Evolutionary conservation across 2,113 vertebrate species (phyloP).

Genomic region (Rhineura floridana): DNA sequence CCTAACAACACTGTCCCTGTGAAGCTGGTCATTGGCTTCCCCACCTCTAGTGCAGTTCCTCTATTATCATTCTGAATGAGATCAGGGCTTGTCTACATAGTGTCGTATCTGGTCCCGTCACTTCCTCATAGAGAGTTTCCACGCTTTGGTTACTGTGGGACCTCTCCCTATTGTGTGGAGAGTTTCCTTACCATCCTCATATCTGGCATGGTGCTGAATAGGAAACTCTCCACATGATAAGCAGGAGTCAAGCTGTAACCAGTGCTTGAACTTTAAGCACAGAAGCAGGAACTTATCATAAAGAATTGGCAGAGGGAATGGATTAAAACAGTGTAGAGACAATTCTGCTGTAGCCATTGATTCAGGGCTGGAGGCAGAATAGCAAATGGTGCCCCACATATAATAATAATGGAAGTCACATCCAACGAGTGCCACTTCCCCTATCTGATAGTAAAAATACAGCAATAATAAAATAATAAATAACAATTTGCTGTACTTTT

Average conservation of each 20-base stretch:
- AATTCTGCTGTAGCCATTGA: neutral
- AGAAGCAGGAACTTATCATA: neutral
- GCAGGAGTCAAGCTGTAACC: neutral
- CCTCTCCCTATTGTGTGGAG: neutral
- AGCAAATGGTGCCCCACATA: too few relatives aligned
- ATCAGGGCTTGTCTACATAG: neutral
- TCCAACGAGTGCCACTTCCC: neutral
- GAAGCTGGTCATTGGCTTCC: constrained; percentile 11
- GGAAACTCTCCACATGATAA: neutral
- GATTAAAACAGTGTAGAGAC: too few relatives aligned
- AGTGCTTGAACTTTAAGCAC: neutral
- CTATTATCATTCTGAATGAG: neutral
- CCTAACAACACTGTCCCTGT: neutral
- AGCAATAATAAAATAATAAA: neutral
- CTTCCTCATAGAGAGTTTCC: neutral
- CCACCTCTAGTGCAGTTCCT: neutral
- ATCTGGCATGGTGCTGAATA: too few relatives aligned
- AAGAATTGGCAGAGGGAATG: neutral
- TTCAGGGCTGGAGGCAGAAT: too few relatives aligned
- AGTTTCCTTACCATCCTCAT: neutral
- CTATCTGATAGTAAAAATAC: neutral
- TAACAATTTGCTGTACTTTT: neutral
- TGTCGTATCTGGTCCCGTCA: neutral
- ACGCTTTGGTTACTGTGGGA: neutral
- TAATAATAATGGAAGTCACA: neutral